Evolutionary conservation across 2,113 vertebrate genomes (phyloP), one percentile per base, ranked within the genome.

Genomic region (Hydrochoerus hydrochaeris): DNA sequence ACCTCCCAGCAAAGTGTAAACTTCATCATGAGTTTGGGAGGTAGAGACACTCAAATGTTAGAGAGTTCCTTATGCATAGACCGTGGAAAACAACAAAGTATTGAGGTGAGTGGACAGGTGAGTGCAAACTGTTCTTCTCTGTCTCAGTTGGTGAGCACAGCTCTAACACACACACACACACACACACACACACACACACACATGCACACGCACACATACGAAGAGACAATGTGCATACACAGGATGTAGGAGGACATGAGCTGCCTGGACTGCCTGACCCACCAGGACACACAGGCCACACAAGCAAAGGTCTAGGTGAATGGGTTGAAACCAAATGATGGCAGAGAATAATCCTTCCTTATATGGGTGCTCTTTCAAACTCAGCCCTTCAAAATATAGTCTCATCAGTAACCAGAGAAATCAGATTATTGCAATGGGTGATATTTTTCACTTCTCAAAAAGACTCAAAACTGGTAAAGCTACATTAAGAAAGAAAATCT

Each of bases 311-410:
- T 57, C 20, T 71, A 22, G 38, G 57, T 73, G 9, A 71, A 75
- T 3, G 3, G 0, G 7, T n/a, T 78, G n/a, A 84, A 11, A 35
- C 11, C 1, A 17, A 77, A 30, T 30, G 3, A 5, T 3, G 11
- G 8, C 10, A 62, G 24, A 2, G 0, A 65, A 63, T 28, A 80
- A 26, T 3, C 80, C 16, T 63, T 63, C 19, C 32, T n/a, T 14
- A 19, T 32, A 77, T 16, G 16, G 16, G 19, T 7, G 7, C 24
- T 30, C 38, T 49, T 16, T 7, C 52, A 65, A 85, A 49, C 38
- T 73, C 38, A 57, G 32, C 16, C 5, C 41, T 65, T 16, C 30
- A n/a, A 80, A 75, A 13, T 52, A 38, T n/a, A 54, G 62, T 46
- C 13, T 81, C n/a, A 38, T 4, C 28, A 5, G 1, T 22, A 67